Conservation (phyloP, 2,113 vertebrate genomes). For the Hydrolagus affinis region DNA sequence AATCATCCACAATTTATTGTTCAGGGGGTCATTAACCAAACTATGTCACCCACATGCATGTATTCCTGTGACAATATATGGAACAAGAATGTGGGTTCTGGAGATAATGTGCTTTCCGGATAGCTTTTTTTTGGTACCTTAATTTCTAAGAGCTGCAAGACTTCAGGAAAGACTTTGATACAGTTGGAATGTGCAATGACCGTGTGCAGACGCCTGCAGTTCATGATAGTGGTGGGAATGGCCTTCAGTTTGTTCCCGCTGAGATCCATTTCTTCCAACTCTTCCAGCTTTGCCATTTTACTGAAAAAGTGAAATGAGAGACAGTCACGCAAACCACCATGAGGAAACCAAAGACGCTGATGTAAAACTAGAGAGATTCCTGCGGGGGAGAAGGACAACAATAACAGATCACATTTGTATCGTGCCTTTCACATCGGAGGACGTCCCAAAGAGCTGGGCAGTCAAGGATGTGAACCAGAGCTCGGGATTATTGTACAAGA, state of each 20-base stretch:
- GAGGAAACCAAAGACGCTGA: too few species aligned
- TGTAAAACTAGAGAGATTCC: too few species aligned
- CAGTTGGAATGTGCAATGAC: conserved; percentile 90
- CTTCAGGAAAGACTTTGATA: conserved; percentile 93
- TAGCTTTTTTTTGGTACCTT: conserved; percentile 59
- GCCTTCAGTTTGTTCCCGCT: conserved; percentile 94
- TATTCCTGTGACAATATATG: not conserved
- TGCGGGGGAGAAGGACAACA: too few species aligned
- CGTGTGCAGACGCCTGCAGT: conserved; percentile 86
- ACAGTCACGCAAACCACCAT: not conserved
- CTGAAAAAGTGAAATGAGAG: conserved; percentile 44
- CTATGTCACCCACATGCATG: not conserved
- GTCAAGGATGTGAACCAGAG: too few species aligned
- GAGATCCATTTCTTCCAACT: conserved; percentile 89
- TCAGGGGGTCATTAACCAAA: not conserved
- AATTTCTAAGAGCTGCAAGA: conserved; percentile 94
- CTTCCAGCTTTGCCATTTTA: conserved; percentile 98
- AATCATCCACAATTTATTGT: not conserved
- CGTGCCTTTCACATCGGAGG: too few species aligned
- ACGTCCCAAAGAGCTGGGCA: too few species aligned
- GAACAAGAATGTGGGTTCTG: not conserved
- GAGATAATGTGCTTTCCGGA: not conserved
- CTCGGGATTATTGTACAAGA: too few species aligned
- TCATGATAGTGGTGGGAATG: conserved; percentile 91
- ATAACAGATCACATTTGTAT: too few species aligned